Evolutionary conservation across 1,140 invertebrate genomes (phyloP).

Genomic region (Drosophila serrata): DNA sequence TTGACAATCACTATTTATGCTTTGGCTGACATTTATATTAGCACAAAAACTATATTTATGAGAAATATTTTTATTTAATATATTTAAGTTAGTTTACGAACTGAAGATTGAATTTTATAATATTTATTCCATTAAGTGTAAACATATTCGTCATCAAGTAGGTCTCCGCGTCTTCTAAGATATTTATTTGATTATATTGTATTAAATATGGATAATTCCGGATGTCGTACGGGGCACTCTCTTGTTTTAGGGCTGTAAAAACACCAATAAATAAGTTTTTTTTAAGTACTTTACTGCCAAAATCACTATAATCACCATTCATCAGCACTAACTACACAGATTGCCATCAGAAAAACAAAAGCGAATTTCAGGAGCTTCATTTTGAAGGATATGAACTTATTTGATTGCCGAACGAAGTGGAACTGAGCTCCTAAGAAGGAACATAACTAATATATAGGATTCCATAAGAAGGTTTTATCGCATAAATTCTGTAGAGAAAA

Average conservation of each 20-base stretch:
- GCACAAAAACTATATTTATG: background rate
- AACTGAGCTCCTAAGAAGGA: constrained; percentile 10
- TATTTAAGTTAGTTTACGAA: background rate
- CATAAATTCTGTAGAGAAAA: constrained; percentile 10
- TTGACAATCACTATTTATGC: background rate
- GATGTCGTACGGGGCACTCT: background rate
- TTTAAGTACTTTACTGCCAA: background rate
- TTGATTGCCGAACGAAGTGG: constrained; percentile 5
- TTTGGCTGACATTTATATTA: background rate
- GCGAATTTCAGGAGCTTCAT: constrained; percentile 5
- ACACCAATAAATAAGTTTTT: background rate
- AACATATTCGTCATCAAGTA: background rate
- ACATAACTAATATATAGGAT: constrained; percentile 7
- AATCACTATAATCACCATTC: constrained; percentile 4
- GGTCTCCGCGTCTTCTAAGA: background rate
- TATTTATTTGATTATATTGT: background rate
- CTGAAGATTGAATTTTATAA: background rate
- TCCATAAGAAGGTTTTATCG: constrained; percentile 20
- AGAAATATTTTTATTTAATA: background rate
- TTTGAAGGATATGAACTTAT: background rate
- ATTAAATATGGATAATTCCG: background rate
- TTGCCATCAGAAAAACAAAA: background rate
- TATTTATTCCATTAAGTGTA: too few species aligned
- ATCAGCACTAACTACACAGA: accelerated
- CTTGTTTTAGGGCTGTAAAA: background rate